phyloP scores from a whole-genome alignment of 1,140 invertebrate species.

The Camponotus floridanus region DNA sequence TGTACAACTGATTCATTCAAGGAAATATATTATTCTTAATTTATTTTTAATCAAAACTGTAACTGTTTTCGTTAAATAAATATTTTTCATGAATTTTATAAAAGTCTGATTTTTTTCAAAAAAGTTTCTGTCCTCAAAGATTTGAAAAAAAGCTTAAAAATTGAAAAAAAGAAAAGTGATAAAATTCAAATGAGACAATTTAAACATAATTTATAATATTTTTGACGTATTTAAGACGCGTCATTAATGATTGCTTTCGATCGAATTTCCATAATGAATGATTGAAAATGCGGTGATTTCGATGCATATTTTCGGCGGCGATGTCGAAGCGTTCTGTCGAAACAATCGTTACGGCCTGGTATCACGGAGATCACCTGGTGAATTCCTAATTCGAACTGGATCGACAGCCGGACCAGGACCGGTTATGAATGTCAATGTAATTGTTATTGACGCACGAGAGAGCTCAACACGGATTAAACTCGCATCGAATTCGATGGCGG shows the following conservation, averaged over 20 bases:
- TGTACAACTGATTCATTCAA: no score
- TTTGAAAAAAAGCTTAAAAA: no score
- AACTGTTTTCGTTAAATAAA: no score
- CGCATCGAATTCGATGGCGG: constrained; percentile 59
- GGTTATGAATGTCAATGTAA: constrained; percentile 80
- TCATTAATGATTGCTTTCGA: neutral
- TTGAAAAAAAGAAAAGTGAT: neutral
- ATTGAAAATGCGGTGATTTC: neutral
- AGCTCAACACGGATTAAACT: constrained; percentile 70
- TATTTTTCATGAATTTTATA: no score
- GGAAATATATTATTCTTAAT: no score
- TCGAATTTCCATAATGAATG: neutral
- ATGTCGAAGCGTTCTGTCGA: neutral
- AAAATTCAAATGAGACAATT: neutral
- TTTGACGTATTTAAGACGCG: neutral
- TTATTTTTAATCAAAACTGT: no score
- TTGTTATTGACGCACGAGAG: constrained; percentile 63
- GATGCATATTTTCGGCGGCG: neutral
- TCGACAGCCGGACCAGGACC: constrained; percentile 22
- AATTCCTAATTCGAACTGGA: constrained; percentile 52
- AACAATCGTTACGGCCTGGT: constrained; percentile 46
- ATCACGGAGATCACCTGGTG: constrained; percentile 8
- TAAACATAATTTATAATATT: no score
- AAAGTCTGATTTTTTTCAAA: no score
- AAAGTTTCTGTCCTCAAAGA: no score